Conservation (phyloP, 2,797 vertebrate species). For the Alcedo atthis region DNA sequence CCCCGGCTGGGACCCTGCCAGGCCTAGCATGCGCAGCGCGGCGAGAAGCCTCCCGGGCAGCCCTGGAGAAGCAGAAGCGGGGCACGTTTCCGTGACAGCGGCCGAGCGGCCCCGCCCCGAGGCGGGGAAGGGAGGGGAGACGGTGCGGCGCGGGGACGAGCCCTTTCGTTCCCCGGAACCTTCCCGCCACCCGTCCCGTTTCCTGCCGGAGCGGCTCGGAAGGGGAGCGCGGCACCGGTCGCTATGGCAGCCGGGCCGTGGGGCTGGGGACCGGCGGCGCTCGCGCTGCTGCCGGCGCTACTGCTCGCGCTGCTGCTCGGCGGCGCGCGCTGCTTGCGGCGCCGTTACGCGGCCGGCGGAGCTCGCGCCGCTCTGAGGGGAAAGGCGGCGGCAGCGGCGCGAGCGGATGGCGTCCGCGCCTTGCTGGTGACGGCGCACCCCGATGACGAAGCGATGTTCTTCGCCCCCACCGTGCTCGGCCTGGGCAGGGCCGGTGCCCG, state of each 20-base stretch:
- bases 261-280: neutral
- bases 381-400: neutral
- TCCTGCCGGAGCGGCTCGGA: neutral
- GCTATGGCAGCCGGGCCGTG: constrained; percentile 12
- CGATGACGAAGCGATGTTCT: constrained; percentile 97
- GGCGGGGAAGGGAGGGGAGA: neutral
- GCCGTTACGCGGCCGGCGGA: neutral
- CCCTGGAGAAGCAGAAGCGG: neutral
- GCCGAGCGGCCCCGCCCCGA: constrained; percentile 8
- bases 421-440: constrained; percentile 89
- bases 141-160: rapidly evolving
- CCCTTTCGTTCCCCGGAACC: constrained; percentile 14
- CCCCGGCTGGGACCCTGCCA: neutral
- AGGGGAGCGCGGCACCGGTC: neutral
- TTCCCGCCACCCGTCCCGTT: neutral
- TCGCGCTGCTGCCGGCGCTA: neutral
- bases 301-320: neutral
- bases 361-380: neutral
- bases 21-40: neutral
- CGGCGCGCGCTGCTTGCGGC: neutral
- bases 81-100: neutral
- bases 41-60: neutral
- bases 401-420: neutral
- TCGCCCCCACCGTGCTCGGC: constrained; percentile 87
- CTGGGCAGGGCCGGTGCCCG: constrained; percentile 75